Conservation (phyloP, 1,140 invertebrate species). For the Zaprionus ghesquierei region DNA sequence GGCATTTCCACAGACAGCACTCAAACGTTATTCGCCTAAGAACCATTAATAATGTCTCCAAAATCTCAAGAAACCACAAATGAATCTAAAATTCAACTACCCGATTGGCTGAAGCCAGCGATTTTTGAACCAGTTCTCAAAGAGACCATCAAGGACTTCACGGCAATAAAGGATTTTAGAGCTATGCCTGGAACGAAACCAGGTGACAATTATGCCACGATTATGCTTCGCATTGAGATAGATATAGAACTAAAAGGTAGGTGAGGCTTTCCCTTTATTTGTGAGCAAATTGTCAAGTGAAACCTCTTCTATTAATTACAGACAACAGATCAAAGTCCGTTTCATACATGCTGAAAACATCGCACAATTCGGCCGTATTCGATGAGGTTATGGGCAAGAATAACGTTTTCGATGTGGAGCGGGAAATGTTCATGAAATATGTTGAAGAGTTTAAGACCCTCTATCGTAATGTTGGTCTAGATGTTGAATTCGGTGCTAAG, state of each 20-base stretch:
- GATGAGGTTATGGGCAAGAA: constrained; percentile 19
- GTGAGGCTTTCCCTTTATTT: too few relatives aligned
- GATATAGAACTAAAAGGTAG: constrained; percentile 58
- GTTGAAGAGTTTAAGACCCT: constrained; percentile 64
- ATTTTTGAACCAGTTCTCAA: constrained; percentile 82
- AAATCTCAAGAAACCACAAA: constrained; percentile 18
- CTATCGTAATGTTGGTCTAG: constrained; percentile 65
- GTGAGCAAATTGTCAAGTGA: background rate
- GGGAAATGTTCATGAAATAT: constrained; percentile 53
- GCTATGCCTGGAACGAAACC: constrained; percentile 43
- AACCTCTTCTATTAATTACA: background rate
- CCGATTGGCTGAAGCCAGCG: constrained; percentile 82
- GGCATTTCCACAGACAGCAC: background rate
- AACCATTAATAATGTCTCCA: constrained; percentile 29
- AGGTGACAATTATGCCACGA: constrained; percentile 71
- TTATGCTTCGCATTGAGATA: constrained; percentile 62
- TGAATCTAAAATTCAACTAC: constrained; percentile 9
- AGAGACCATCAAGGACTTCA: constrained; percentile 58
- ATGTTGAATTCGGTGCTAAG: constrained; percentile 65
- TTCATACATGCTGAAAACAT: constrained; percentile 64
- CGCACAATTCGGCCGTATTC: constrained; percentile 34
- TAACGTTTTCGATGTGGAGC: constrained; percentile 57
- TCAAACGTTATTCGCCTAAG: background rate
- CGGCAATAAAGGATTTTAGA: constrained; percentile 53
- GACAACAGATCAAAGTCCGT: constrained; percentile 34